Conservation (phyloP, 2,888 invertebrate species). For the Eremobia ochroleuca region DNA sequence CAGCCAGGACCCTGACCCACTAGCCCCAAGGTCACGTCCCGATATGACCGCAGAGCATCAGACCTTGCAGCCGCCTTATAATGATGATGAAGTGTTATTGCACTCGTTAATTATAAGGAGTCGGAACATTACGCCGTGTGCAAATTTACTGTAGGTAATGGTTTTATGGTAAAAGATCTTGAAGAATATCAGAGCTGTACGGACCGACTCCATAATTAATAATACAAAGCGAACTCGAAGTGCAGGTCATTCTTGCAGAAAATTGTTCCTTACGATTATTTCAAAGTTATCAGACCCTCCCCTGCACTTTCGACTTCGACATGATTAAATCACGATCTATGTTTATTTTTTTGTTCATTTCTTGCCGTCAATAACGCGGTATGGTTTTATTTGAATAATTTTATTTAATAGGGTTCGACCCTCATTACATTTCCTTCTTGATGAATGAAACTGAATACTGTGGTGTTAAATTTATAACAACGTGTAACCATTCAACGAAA, state of each 20-base stretch:
- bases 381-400: not conserved
- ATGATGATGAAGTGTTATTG: slow-evolving; percentile 64
- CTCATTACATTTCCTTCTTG: slow-evolving; percentile 31
- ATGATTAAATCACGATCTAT: not conserved
- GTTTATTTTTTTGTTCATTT: not conserved
- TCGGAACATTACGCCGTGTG: slow-evolving; percentile 30
- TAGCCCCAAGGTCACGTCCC: slow-evolving; percentile 21
- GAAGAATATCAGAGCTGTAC: not conserved
- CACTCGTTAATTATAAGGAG: slow-evolving; percentile 41
- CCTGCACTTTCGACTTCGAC: not conserved
- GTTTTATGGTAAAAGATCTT: slow-evolving; percentile 7
- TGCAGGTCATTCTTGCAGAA: not conserved
- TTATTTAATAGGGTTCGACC: slow-evolving; percentile 18
- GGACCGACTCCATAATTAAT: not conserved
- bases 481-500: not conserved
- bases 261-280: not conserved
- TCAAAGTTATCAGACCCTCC: not conserved
- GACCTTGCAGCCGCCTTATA: slow-evolving; percentile 38
- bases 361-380: not conserved
- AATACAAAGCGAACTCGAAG: not conserved
- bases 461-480: slow-evolving; percentile 7
- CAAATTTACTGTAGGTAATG: slow-evolving; percentile 24
- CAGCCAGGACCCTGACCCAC: slow-evolving; percentile 34
- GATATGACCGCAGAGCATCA: slow-evolving; percentile 11
- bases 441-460: slow-evolving; percentile 36